phyloP scores from a whole-genome alignment of 2,113 vertebrate genomes.

The Amia ocellicauda region DNA sequence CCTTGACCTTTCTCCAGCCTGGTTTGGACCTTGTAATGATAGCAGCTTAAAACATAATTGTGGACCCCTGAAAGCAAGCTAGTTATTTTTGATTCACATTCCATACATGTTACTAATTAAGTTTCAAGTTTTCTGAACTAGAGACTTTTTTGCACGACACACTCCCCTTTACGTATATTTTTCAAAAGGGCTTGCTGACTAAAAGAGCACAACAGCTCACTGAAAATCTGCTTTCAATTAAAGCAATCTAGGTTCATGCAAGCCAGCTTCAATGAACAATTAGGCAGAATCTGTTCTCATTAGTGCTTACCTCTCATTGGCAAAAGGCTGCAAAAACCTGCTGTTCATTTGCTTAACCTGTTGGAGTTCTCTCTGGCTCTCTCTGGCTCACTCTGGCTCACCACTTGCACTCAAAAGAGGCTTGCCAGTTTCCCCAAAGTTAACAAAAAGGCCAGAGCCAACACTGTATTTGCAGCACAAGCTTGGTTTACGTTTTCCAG shows the following conservation, averaged over 20 bases:
- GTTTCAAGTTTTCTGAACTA: too few species aligned
- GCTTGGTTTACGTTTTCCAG: too few species aligned
- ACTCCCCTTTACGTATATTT: too few species aligned
- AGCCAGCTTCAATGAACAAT: constrained; percentile 18
- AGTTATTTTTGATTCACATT: too few species aligned
- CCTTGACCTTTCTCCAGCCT: background rate
- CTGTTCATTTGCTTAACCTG: constrained; percentile 16
- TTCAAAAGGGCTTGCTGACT: too few species aligned
- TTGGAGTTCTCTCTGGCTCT: constrained; percentile 1
- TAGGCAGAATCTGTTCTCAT: constrained; percentile 11
- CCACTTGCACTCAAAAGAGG: background rate
- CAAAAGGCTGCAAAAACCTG: constrained; percentile 3
- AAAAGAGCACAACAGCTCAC: too few species aligned
- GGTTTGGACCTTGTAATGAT: too few species aligned
- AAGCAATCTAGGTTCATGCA: background rate
- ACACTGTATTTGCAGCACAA: background rate
- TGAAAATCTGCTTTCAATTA: too few species aligned
- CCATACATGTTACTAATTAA: too few species aligned
- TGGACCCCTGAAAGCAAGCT: too few species aligned
- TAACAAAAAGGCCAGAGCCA: background rate
- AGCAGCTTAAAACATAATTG: too few species aligned
- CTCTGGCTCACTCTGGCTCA: background rate
- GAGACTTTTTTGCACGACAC: too few species aligned
- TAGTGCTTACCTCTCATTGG: constrained; percentile 7
- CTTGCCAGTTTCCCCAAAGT: background rate